Evolutionary conservation across 2,797 vertebrate species (phyloP).

Genomic region (Okamejei kenojei): DNA sequence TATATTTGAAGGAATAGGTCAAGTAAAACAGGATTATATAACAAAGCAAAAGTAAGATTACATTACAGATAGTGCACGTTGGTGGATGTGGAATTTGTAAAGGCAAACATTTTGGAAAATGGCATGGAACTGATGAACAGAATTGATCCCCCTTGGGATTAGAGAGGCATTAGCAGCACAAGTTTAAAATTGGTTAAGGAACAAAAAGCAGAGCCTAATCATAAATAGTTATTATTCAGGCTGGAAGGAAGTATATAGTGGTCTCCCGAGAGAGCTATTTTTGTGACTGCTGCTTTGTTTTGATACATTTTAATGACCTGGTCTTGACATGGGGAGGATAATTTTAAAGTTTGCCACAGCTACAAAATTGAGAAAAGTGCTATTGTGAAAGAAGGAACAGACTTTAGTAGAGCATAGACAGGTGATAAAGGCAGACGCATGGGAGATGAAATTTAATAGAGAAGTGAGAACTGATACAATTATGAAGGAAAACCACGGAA

Average conservation of each 20-base stretch:
- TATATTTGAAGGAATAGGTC: neutral
- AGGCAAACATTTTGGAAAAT: neutral
- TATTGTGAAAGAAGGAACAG: neutral
- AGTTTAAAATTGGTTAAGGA: constrained; percentile 6
- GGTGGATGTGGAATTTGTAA: neutral
- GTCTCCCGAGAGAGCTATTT: neutral
- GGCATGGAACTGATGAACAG: neutral
- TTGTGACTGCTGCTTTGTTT: neutral
- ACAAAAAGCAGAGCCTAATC: neutral
- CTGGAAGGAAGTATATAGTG: neutral
- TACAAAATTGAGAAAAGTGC: neutral
- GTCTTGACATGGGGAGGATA: neutral
- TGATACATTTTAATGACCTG: neutral
- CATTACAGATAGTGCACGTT: neutral
- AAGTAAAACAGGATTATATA: neutral
- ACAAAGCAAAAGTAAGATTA: neutral
- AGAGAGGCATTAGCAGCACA: neutral
- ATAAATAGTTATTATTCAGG: neutral
- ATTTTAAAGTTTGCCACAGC: neutral
- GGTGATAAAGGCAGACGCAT: neutral
- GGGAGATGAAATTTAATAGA: neutral
- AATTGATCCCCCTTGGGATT: neutral
- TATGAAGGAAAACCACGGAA: neutral
- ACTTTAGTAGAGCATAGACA: neutral
- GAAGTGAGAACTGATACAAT: neutral